Evolutionary conservation across 2,888 invertebrate species (phyloP).

Genomic region (Alcis repandata): DNA sequence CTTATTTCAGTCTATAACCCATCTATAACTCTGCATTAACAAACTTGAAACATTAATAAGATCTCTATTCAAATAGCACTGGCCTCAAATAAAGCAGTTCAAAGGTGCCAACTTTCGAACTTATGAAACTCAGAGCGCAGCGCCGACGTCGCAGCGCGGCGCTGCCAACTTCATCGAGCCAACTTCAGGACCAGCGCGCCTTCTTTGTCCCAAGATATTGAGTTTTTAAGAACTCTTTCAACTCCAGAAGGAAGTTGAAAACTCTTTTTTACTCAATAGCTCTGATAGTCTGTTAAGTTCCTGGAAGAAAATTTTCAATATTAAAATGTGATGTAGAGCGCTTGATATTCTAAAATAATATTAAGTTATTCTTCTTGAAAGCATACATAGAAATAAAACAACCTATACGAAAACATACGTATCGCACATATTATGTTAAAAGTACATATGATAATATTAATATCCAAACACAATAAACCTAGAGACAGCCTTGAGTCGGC

Average conservation of each 20-base stretch:
- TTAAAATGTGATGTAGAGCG: not conserved
- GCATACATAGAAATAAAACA: no score
- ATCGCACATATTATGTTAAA: no score
- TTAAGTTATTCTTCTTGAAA: no score
- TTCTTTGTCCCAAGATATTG: constrained; percentile 11
- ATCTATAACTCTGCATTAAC: not conserved
- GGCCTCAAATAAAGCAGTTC: not conserved
- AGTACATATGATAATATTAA: no score
- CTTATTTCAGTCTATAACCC: no score
- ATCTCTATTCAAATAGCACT: not conserved
- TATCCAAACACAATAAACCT: no score
- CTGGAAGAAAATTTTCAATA: not conserved
- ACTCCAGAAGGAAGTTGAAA: constrained; percentile 5
- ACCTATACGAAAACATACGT: no score
- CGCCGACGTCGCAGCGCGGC: not conserved
- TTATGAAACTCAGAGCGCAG: not conserved
- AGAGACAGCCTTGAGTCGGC: no score
- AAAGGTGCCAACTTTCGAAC: constrained; percentile 9
- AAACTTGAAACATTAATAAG: not conserved
- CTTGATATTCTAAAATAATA: no score
- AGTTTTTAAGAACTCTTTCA: constrained; percentile 3
- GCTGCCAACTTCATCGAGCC: constrained; percentile 13
- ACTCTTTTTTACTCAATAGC: constrained; percentile 6
- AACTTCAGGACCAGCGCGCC: not conserved
- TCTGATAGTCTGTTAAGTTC: not conserved